phyloP scores from a whole-genome alignment of 2,888 invertebrate species.

The Beris morrisii region DNA sequence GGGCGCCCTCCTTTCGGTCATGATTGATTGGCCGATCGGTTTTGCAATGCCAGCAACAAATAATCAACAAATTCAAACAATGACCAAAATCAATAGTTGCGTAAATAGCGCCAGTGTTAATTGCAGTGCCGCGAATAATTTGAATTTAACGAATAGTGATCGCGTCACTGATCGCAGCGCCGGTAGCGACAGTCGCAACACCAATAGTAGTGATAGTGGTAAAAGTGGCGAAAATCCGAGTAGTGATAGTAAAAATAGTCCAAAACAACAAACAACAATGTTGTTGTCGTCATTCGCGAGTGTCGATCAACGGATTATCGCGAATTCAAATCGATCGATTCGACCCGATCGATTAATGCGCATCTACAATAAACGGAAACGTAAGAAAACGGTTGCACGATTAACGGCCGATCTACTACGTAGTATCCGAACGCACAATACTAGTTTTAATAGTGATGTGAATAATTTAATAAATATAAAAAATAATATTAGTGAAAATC shows the following conservation, averaged over 20 bases:
- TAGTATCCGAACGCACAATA: constrained; percentile 33
- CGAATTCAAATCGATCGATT: constrained; percentile 29
- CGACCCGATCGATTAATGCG: constrained; percentile 19
- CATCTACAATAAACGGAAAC: constrained; percentile 31
- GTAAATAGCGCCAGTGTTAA: background rate
- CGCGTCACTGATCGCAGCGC: constrained; percentile 8
- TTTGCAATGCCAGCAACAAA: constrained; percentile 50
- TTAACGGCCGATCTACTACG: constrained; percentile 21
- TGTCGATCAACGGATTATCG: constrained; percentile 26
- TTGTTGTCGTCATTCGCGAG: constrained; percentile 10
- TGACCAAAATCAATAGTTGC: constrained; percentile 8
- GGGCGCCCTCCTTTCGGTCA: constrained; percentile 55
- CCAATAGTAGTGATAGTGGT: constrained; percentile 39
- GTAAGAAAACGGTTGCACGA: constrained; percentile 30
- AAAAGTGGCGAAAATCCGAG: constrained; percentile 35
- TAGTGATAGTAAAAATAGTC: constrained; percentile 35
- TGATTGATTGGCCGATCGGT: constrained; percentile 53
- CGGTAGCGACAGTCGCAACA: constrained; percentile 19
- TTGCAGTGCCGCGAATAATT: constrained; percentile 1
- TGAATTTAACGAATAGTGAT: constrained; percentile 31
- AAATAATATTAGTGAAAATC: constrained; percentile 24
- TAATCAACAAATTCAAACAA: constrained; percentile 11
- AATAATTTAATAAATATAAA: constrained; percentile 28
- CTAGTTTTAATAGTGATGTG: constrained; percentile 30
- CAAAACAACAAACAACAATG: constrained; percentile 28